Percentiles rank a stretch among this genome's conserved stretches.
phyloP scores from a whole-genome alignment of 2,113 vertebrate genomes.

The Ophiodon elongatus region DNA sequence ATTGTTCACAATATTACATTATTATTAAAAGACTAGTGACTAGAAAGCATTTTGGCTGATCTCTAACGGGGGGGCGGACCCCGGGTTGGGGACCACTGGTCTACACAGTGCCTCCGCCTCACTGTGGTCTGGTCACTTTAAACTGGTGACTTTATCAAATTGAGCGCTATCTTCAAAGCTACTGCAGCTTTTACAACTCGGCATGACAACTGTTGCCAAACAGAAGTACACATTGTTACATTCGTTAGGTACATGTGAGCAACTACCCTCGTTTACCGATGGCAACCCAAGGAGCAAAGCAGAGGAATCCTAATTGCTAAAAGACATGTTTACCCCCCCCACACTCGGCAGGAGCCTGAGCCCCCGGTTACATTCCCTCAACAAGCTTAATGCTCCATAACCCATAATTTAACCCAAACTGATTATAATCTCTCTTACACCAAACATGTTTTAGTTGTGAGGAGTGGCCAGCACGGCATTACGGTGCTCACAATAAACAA shows the following conservation, averaged over 20 bases:
- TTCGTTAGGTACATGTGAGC: not conserved
- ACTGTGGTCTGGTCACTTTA: not conserved
- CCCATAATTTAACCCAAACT: not conserved
- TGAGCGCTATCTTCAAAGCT: not conserved
- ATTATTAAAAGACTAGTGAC: not conserved
- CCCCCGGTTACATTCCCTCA: not conserved
- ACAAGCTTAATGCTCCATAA: not conserved
- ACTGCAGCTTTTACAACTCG: not conserved
- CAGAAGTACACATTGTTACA: not conserved
- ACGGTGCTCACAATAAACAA: not conserved
- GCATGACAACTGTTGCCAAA: not conserved
- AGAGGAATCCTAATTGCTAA: not conserved
- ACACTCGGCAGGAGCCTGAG: not conserved
- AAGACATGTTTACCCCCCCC: not conserved
- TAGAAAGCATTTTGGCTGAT: not conserved
- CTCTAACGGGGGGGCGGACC: no score
- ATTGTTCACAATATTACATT: no score
- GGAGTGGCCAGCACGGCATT: not conserved
- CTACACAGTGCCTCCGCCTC: no score
- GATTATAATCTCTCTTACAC: not conserved
- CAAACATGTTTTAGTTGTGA: not conserved
- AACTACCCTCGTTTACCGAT: not conserved
- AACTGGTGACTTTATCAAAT: not conserved
- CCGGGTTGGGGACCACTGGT: not conserved
- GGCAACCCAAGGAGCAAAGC: not conserved